These are phyloP conservation scores for Grammomys surdaster DNA, from an alignment of 2,113 vertebrate species.

Conservation along the genomic window DNA sequence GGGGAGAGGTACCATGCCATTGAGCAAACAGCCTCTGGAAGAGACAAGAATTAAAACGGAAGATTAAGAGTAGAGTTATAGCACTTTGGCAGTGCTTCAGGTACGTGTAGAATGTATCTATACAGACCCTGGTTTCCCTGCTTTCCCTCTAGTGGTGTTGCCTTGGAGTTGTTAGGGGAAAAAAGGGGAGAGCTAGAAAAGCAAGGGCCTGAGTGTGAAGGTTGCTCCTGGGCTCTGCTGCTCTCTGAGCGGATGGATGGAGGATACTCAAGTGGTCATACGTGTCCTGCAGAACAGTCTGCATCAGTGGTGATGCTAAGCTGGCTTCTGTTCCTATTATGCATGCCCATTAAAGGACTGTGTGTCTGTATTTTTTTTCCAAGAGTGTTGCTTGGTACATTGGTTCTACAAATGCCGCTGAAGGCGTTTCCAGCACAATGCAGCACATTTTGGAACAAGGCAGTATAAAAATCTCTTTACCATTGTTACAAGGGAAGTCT, in stretches of 20 bases:
- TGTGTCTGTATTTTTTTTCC: background rate
- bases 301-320: background rate
- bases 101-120: background rate
- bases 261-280: background rate
- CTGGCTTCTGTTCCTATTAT: background rate
- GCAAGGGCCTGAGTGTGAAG: background rate
- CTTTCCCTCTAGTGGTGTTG: conserved; percentile 24
- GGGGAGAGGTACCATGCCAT: background rate
- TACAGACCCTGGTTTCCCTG: background rate
- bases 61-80: background rate
- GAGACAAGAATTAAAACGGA: background rate
- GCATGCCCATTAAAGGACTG: background rate
- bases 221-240: background rate
- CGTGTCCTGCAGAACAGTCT: background rate
- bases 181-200: background rate
- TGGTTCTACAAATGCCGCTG: background rate
- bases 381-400: background rate
- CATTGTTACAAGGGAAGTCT: background rate
- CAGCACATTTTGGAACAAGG: background rate
- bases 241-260: background rate
- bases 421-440: background rate
- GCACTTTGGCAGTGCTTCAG: background rate
- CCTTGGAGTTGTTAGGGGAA: background rate
- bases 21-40: background rate
- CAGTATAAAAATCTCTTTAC: background rate